A percentile compares a stretch with the other conserved stretches of the same genome.
Conservation (phyloP, 2,888 invertebrate species). For the Dicyrtomina minuta region DNA sequence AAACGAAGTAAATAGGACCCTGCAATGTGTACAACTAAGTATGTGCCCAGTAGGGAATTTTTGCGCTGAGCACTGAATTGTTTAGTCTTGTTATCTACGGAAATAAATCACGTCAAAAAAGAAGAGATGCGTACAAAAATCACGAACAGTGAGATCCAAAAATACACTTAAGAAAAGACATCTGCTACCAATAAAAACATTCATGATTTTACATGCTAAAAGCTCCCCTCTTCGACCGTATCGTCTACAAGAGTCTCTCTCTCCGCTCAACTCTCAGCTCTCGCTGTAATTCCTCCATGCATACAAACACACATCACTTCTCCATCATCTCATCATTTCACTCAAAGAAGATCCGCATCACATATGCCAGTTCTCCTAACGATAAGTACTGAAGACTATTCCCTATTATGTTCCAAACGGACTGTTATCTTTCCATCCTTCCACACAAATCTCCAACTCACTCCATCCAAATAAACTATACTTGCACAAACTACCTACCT, state of each 20-base stretch:
- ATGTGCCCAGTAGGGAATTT: conserved; percentile 11
- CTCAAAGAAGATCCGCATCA: conserved; percentile 28
- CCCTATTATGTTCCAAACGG: conserved; percentile 31
- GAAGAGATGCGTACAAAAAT: conserved; percentile 38
- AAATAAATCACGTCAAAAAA: conserved; percentile 43
- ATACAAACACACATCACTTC: conserved; percentile 26
- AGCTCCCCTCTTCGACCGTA: conserved; percentile 15
- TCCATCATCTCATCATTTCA: conserved; percentile 37
- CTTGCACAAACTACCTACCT: too few relatives aligned
- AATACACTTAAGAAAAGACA: conserved; percentile 51
- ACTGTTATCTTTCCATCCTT: conserved; percentile 16
- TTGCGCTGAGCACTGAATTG: conserved; percentile 15
- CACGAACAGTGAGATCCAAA: conserved; percentile 49
- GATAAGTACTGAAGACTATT: conserved; percentile 30
- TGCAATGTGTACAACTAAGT: too few relatives aligned
- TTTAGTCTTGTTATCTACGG: conserved; percentile 24
- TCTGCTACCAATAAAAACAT: conserved; percentile 46
- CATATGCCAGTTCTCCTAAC: conserved; percentile 32
- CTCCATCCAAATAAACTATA: conserved; percentile 16
- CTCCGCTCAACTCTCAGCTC: conserved; percentile 8
- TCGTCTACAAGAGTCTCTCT: conserved; percentile 13
- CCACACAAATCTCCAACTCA: conserved; percentile 8
- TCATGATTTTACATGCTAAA: conserved; percentile 33
- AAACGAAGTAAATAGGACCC: too few relatives aligned
- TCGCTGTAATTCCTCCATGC: not conserved